A percentile compares a stretch with the other conserved stretches of the same genome.
phyloP scores from a whole-genome alignment of 2,888 invertebrate species.

The Acanthococcus lagerstroemiae region DNA sequence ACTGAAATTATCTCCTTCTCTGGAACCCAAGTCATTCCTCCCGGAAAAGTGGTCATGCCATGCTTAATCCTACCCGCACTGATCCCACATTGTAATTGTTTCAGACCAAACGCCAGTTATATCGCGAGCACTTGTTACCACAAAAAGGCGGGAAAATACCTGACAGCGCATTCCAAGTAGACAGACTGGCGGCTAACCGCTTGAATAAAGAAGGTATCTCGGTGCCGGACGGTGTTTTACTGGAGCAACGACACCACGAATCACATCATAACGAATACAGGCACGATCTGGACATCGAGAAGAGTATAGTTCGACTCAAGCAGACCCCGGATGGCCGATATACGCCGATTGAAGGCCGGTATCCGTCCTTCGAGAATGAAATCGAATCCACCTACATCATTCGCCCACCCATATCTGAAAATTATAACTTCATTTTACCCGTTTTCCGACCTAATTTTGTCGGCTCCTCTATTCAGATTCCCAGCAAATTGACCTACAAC shows the following conservation, averaged over 20 bases:
- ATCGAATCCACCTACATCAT: constrained; percentile 53
- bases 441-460: constrained; percentile 33
- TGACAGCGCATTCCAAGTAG: constrained; percentile 51
- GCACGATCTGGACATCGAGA: constrained; percentile 37
- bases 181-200: constrained; percentile 50
- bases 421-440: constrained; percentile 34
- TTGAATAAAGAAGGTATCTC: constrained; percentile 53
- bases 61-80: no score
- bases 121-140: constrained; percentile 53
- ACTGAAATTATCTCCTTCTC: no score
- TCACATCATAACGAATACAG: constrained; percentile 40
- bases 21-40: no score
- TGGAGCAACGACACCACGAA: constrained; percentile 43
- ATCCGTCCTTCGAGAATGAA: constrained; percentile 42
- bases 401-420: constrained; percentile 41
- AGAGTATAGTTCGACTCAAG: constrained; percentile 36
- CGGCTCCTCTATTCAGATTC: constrained; percentile 6
- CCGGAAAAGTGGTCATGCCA: no score
- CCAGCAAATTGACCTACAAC: constrained; percentile 9
- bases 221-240: constrained; percentile 50
- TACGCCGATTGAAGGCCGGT: constrained; percentile 40
- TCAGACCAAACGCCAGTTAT: constrained; percentile 52
- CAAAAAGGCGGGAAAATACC: constrained; percentile 54
- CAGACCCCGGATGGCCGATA: constrained; percentile 48
- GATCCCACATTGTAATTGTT: no score